Evolutionary conservation across 1,140 invertebrate genomes (phyloP), one percentile per base, ranked within the genome.

Genomic region (Drosophila pandora): DNA sequence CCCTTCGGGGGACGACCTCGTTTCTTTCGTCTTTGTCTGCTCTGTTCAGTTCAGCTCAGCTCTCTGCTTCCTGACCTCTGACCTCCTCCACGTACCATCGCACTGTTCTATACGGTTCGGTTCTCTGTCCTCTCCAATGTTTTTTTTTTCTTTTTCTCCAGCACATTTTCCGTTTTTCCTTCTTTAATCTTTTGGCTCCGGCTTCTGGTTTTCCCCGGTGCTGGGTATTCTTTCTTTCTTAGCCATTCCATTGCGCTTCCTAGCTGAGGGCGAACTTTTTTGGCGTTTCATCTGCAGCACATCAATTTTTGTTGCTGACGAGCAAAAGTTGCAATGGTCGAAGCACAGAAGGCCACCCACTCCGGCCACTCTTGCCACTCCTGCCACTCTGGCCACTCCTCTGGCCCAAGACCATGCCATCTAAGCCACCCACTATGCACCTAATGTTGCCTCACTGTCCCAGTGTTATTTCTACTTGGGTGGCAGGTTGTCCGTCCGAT

Each of bases 271-370:
- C 84, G 67, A 89, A 89, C 84, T 89, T 89, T 70, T 89, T 89
- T 89, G 84, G 84, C 84, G 84, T 89, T 89, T 89, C 84, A 89
- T 89, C 84, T 89, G 84, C 84, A 89, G 84, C 84, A 80, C 84
- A 89, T 89, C 84, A 89, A 89, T 89, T 89, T 89, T 89, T 89
- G 84, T 89, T 89, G 84, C 84, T 89, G 84, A 89, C 84, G 84
- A 89, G 84, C 84, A 89, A 89, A 89, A 89, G 79, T 89, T 89
- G 84, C 83, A 88, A 76, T 85, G 73, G 62, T 76, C 76, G 43
- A 62, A 22, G 71, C 70, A 8, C 41, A 17, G 41, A 37, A n/a
- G 54, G 30, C 61, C 80, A 52, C 17, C 17, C 17, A 17, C 17
- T 17, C 17, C 17, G 17, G 17, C 17, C 17, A 17, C 17, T 17